Conservation (phyloP, 1,140 invertebrate genomes). For the Drosophila rhopaloa region DNA sequence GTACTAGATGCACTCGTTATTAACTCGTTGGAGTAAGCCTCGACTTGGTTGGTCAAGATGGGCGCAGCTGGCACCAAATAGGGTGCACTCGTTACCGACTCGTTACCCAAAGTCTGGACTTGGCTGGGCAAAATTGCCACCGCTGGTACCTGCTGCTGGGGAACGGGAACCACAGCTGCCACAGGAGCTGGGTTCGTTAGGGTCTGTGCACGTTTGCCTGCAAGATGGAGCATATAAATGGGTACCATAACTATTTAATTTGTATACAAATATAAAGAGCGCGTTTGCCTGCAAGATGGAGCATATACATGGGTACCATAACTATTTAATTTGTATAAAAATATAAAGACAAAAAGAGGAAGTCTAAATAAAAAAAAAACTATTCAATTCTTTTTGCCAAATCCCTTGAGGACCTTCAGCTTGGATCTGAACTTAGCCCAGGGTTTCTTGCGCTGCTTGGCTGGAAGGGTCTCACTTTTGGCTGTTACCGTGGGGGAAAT, state of each 20-base stretch:
- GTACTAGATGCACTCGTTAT: slow-evolving; percentile 3
- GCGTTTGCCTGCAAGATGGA: no score
- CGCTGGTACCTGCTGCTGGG: slow-evolving; percentile 44
- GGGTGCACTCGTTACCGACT: slow-evolving; percentile 7
- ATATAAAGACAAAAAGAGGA: slow-evolving; percentile 8
- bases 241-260: background rate
- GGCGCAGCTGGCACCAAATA: slow-evolving; percentile 14
- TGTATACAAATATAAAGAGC: slow-evolving; percentile 29
- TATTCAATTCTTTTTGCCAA: slow-evolving; percentile 51
- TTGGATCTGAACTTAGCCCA: slow-evolving; percentile 58
- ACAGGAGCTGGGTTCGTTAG: slow-evolving; percentile 52
- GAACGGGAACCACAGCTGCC: slow-evolving; percentile 5
- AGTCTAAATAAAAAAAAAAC: background rate
- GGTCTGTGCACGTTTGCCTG: slow-evolving; percentile 73
- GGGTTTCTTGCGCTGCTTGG: slow-evolving; percentile 54
- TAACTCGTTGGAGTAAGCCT: slow-evolving; percentile 15
- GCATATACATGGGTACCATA: background rate
- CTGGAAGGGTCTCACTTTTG: slow-evolving; percentile 27
- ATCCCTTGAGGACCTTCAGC: slow-evolving; percentile 46
- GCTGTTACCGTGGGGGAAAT: slow-evolving; percentile 10
- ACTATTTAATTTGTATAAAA: slow-evolving; percentile 36
- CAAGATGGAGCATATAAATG: slow-evolving; percentile 31
- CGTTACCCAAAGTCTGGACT: slow-evolving; percentile 1
- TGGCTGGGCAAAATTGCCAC: slow-evolving; percentile 55
- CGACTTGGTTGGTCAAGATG: slow-evolving; percentile 25